Evolutionary conservation across 2,113 vertebrate genomes (phyloP).

Genomic region (Cinclus cinclus): DNA sequence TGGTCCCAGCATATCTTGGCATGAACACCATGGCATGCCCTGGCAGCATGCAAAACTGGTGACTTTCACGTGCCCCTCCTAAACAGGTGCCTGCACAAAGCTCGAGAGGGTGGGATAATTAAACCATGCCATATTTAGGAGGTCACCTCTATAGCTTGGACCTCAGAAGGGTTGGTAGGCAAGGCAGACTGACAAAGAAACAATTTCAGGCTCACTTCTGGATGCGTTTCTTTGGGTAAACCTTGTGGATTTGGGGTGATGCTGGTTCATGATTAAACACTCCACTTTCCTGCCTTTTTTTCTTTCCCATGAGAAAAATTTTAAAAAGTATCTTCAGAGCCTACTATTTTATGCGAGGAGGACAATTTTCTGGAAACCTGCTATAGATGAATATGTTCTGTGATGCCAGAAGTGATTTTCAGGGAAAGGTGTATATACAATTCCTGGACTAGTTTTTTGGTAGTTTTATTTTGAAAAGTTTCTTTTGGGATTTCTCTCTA

Average conservation of each 20-base stretch:
- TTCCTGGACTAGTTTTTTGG: not conserved
- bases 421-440: not conserved
- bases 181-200: not conserved
- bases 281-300: not conserved
- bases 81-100: constrained; percentile 22
- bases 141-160: not conserved
- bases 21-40: fast-evolving
- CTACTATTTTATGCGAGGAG: not conserved
- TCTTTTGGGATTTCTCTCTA: not conserved
- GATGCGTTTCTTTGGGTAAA: not conserved
- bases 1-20: not conserved
- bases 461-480: not conserved
- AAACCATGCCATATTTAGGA: not conserved
- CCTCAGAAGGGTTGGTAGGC: not conserved
- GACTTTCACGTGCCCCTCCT: not conserved
- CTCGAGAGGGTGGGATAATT: not conserved
- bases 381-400: not conserved
- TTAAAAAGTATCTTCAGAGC: not conserved
- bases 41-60: not conserved
- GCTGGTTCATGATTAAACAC: not conserved
- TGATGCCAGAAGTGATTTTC: not conserved
- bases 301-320: not conserved
- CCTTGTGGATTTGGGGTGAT: not conserved
- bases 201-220: not conserved
- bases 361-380: not conserved